Evolutionary conservation across 2,888 invertebrate genomes (phyloP), one percentile per base, ranked within the genome.

Genomic region (Rutpela maculata): DNA sequence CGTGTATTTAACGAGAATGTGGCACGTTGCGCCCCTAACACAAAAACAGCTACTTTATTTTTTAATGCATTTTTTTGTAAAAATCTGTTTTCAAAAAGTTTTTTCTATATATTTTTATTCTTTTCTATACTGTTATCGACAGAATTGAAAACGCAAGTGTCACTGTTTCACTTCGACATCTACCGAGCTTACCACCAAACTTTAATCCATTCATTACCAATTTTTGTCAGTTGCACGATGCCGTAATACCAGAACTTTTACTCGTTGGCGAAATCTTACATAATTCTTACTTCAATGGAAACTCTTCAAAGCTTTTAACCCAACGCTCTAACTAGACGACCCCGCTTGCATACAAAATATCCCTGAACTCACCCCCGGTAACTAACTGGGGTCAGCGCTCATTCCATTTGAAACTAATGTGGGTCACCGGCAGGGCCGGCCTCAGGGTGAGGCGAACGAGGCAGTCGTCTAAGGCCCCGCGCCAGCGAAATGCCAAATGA

Each of bases 321-420:
- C 59, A 18, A n/a, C 19, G 38, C 59, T 59, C 35, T 59, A 70
- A 70, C 35, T 70, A 70, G 69, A 18, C 38, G 22, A 66, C 18
- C 31, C 38, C 60, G n/a, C 59, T 59, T 70, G 70, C 70, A 59
- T 70, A 70, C 60, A 70, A 70, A 59, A n/a, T 57, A n/a, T 26
- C 18, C n/a, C 35, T 56, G 57, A 38, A 38, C 31, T 22, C 22
- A 4, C 59, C 59, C 59, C 9, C 43, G 22, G 59, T 22, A 70
- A 59, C 19, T 38, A 59, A 59, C 59, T 17, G 19, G 19, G 38
- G 59, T 22, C 35, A 26, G 38, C 35, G 31, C 31, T 57, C 17
- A 57, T 59, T 69, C 56, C 31, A 57, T 57, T 57, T 57, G 69
- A 69, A 57, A 56, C 57, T 57, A 69, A 69, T 69, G 31, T 69